These are phyloP conservation scores for Harpalus rubripes DNA, from an alignment of 2,888 invertebrate genomes.

Conservation along the genomic window DNA sequence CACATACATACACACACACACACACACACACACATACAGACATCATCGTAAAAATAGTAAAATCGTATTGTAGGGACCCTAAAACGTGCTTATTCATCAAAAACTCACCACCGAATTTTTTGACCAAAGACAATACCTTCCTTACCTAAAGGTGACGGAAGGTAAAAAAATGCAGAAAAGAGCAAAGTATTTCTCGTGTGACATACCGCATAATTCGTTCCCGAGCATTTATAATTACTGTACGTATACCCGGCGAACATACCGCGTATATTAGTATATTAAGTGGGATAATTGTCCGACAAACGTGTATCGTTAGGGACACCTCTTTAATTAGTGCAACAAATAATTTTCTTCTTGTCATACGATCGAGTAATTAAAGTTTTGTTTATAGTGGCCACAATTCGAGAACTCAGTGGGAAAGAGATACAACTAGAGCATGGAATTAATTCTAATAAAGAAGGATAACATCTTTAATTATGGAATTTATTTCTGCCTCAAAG, in stretches of 20 bases:
- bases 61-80: no score
- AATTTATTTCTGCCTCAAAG: constrained; percentile 52
- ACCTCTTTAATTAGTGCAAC: constrained; percentile 61
- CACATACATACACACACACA: no score
- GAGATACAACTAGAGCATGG: constrained; percentile 44
- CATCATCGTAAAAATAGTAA: no score
- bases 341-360: constrained; percentile 57
- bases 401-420: constrained; percentile 47
- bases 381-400: constrained; percentile 58
- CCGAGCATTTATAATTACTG: constrained; percentile 16
- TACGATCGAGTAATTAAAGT: constrained; percentile 58
- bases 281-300: constrained; percentile 54
- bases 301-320: constrained; percentile 52
- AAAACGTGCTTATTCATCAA: no score
- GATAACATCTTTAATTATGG: constrained; percentile 61
- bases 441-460: constrained; percentile 59
- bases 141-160: no score
- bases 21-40: no score
- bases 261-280: constrained; percentile 50
- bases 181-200: background rate
- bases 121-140: no score
- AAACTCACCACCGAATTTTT: no score
- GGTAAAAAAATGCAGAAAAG: no score
- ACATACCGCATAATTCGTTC: background rate
- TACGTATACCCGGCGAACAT: background rate